These are phyloP conservation scores for Proisotoma minuta DNA, from an alignment of 2,888 invertebrate species.

Conservation along the genomic window DNA sequence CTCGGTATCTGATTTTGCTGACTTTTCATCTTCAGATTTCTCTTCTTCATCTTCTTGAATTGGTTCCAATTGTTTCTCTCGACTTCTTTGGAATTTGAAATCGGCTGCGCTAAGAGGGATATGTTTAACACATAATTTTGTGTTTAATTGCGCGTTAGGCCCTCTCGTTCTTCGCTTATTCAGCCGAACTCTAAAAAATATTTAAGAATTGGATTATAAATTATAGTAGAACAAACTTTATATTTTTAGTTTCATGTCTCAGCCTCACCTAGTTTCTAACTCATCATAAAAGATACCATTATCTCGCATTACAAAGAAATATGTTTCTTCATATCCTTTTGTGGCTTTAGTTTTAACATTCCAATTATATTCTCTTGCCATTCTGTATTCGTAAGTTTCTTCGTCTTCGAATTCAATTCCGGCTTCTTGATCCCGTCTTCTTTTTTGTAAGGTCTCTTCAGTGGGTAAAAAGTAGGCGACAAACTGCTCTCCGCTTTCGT, in stretches of 20 bases:
- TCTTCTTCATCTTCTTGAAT: conserved; percentile 63
- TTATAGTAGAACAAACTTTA: not conserved
- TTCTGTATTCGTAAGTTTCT: conserved; percentile 91
- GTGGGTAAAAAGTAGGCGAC: conserved; percentile 97
- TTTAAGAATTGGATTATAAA: not conserved
- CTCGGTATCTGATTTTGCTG: conserved; percentile 48
- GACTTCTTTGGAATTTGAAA: conserved; percentile 75
- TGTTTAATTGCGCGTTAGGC: conserved; percentile 64
- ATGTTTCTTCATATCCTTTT: conserved; percentile 94
- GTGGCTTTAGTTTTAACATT: conserved; percentile 96
- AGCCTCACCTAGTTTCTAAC: conserved; percentile 67
- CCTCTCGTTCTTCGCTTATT: conserved; percentile 86
- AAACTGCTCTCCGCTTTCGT: conserved; percentile 97
- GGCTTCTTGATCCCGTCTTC: conserved; percentile 73
- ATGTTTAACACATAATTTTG: conserved; percentile 83
- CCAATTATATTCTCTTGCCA: conserved; percentile 99
- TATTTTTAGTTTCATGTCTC: not conserved
- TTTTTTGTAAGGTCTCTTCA: conserved; percentile 83
- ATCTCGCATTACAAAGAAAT: conserved; percentile 86
- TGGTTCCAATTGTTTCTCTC: conserved; percentile 85
- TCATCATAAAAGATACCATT: conserved; percentile 93
- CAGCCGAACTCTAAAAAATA: conserved; percentile 67
- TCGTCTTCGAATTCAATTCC: conserved; percentile 77
- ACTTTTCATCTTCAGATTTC: conserved; percentile 51
- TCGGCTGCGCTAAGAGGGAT: conserved; percentile 78